Evolutionary conservation across 2,888 invertebrate species (phyloP).

Genomic region (Venustoraphidia nigricollis): DNA sequence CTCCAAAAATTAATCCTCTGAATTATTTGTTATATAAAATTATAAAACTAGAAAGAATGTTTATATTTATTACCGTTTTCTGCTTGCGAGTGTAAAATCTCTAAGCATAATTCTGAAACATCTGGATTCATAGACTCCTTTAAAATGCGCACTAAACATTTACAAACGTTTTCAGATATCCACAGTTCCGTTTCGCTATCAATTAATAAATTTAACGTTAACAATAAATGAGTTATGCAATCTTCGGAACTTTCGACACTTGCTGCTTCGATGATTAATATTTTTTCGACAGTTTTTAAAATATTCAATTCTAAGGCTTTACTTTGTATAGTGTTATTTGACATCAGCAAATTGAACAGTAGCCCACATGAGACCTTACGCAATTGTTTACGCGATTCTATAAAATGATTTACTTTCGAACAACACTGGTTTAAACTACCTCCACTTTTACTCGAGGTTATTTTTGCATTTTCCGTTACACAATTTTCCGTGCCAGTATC

Average conservation of each 20-base stretch:
- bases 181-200: conserved; percentile 26
- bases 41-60: neutral
- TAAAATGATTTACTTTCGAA: neutral
- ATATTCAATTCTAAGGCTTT: conserved; percentile 38
- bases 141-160: conserved; percentile 41
- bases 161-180: conserved; percentile 20
- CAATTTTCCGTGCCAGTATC: too few relatives aligned
- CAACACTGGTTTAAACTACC: too few relatives aligned
- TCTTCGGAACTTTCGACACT: conserved; percentile 39
- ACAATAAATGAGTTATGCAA: conserved; percentile 35
- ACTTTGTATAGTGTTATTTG: conserved; percentile 50
- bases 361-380: conserved; percentile 56
- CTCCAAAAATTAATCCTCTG: too few relatives aligned
- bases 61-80: conserved; percentile 44
- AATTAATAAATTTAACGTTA: conserved; percentile 44
- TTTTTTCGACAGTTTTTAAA: conserved; percentile 33
- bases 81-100: conserved; percentile 58
- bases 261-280: conserved; percentile 33
- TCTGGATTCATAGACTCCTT: conserved; percentile 50
- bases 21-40: too few relatives aligned
- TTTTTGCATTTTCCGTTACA: too few relatives aligned
- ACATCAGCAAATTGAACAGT: conserved; percentile 64
- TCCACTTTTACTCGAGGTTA: too few relatives aligned
- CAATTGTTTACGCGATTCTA: conserved; percentile 25
- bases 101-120: conserved; percentile 60